Evolutionary conservation across 2,797 vertebrate genomes (phyloP), one percentile per base, ranked within the genome.

Genomic region (Perdix hodgsoniae): DNA sequence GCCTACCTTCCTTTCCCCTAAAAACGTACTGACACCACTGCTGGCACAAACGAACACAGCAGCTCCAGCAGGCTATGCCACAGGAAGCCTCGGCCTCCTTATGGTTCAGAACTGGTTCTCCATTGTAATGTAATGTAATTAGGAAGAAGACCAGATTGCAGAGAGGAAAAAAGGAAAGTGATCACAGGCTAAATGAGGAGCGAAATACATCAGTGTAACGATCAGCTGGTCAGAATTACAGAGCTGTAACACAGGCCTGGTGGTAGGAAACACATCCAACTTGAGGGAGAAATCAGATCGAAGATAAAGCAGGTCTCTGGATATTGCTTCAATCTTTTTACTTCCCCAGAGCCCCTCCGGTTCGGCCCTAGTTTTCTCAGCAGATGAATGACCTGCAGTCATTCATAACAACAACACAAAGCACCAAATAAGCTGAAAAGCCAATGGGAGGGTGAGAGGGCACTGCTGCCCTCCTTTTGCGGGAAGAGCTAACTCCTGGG

Each of bases 91-190:
- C 8, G 1, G 70, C 35, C 64, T 14, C 49, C 9, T 16, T 31
- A 7, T 29, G 9, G 60, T 8, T 27, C 89, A 6, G 40, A 60
- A 56, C 3, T 37, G 83, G 7, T 14, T 81, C 37, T 49, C 11
- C 45, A 26, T 74, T 76, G 77, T 11, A 39, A 27, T 22, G 12
- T 18, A 23, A 75, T 16, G 29, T 23, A 45, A 92, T 87, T 64
- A 76, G 69, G 81, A 47, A 80, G n/a, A 70, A 60, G 37, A 72
- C 9, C 49, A 95, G 88, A 91, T 77, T 65, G 85, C 39, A 76
- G 75, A 40, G 91, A 64, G 18, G 33, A 6, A 23, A 67, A 50
- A 35, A 23, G 19, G 56, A 47, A 74, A 79, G 93, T 59, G 8
- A 88, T 60, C 88, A 56, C 47, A 0, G 2, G 60, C 35, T 60